phyloP scores from a whole-genome alignment of 2,888 invertebrate genomes.

The Polymixis lichenea region DNA sequence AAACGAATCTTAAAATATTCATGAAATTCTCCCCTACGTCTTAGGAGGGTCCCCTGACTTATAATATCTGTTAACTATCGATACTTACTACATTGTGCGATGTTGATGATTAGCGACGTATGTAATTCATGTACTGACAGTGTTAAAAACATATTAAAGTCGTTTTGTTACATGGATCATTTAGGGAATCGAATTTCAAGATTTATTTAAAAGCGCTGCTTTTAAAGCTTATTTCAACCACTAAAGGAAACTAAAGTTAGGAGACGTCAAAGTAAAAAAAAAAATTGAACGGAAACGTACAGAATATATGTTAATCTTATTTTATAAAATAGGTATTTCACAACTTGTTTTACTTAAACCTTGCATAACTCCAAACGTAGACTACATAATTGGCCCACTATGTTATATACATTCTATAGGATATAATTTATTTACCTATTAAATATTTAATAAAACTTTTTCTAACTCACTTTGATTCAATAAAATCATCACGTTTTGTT shows the following conservation, averaged over 20 bases:
- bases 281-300: no score
- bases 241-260: not conserved
- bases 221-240: not conserved
- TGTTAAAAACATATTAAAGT: not conserved
- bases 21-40: slow-evolving; percentile 74
- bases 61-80: slow-evolving; percentile 1
- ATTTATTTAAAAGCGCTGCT: no score
- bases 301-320: not conserved
- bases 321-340: not conserved
- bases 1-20: slow-evolving; percentile 78
- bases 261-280: not conserved
- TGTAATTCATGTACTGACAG: not conserved
- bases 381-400: not conserved
- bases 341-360: not conserved
- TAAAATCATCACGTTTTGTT: slow-evolving; percentile 17
- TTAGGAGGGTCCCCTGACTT: slow-evolving; percentile 63
- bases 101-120: not conserved
- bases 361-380: not conserved
- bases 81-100: not conserved
- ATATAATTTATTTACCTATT: not conserved
- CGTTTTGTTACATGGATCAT: not conserved
- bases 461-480: not conserved
- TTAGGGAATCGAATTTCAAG: not conserved
- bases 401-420: not conserved
- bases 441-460: not conserved